A percentile compares a stretch with the other conserved stretches of the same genome.
phyloP scores from a whole-genome alignment of 2,797 vertebrate species.

The Neosilurus mollespiculum region DNA sequence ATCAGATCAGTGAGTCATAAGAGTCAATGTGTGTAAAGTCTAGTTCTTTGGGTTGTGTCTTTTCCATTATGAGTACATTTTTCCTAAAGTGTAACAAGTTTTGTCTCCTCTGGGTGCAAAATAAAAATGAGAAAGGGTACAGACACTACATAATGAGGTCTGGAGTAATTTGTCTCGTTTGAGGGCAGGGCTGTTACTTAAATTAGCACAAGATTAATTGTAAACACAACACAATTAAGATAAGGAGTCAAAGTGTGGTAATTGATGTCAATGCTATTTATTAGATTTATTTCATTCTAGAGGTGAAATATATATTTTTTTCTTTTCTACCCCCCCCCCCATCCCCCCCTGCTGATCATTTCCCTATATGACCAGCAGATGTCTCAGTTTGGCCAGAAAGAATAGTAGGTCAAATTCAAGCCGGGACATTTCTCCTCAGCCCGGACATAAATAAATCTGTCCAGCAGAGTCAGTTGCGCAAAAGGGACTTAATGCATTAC shows the following conservation, averaged over 20 bases:
- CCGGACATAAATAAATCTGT: constrained; percentile 35
- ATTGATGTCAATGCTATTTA: constrained; percentile 7
- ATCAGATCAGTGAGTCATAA: not conserved
- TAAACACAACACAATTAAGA: not conserved
- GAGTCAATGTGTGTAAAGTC: not conserved
- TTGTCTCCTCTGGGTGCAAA: not conserved
- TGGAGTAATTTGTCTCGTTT: not conserved
- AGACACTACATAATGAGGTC: not conserved
- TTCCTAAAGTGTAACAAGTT: not conserved
- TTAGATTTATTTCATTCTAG: not conserved
- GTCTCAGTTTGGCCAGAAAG: constrained; percentile 44
- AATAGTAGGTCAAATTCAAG: not conserved
- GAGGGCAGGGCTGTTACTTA: not conserved
- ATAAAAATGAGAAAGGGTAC: not conserved
- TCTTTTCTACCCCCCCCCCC: no score
- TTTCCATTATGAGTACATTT: not conserved
- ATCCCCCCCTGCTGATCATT: not conserved
- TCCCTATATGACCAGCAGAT: constrained; percentile 26
- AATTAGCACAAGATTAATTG: constrained; percentile 3
- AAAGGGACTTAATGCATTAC: constrained; percentile 41
- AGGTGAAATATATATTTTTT: no score
- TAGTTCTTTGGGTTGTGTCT: not conserved
- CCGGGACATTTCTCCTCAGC: not conserved
- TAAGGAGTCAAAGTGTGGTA: not conserved
- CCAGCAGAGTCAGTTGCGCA: constrained; percentile 40